These are phyloP conservation scores for Ricordea florida DNA, from an alignment of 92 coral and sea anemone species.

Conservation along the genomic window DNA sequence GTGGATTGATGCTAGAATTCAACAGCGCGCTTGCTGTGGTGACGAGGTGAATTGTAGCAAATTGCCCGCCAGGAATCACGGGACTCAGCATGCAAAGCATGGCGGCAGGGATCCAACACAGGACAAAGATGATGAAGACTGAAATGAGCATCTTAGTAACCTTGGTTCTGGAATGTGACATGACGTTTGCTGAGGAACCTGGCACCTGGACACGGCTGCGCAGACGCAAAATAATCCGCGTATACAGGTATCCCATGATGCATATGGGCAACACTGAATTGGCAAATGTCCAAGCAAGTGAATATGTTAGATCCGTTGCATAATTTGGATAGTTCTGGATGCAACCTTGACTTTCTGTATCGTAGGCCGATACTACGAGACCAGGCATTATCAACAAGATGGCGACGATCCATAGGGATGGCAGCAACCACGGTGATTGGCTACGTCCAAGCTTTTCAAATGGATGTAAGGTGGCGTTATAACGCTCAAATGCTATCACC, in stretches of 20 bases:
- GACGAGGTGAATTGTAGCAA: too few species aligned
- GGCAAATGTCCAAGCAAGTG: background rate
- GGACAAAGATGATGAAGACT: background rate
- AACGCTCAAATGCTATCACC: slow-evolving; percentile 5
- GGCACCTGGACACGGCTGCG: background rate
- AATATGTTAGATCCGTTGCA: background rate
- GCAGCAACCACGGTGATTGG: background rate
- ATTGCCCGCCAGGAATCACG: background rate
- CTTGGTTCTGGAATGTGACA: background rate
- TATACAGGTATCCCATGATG: background rate
- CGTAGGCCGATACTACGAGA: background rate
- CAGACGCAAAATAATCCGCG: background rate
- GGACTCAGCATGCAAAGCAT: background rate
- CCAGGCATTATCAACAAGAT: background rate
- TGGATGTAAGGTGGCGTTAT: background rate
- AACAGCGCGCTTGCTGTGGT: too few species aligned
- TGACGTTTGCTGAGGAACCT: background rate
- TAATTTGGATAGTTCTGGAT: background rate
- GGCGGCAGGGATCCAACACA: background rate
- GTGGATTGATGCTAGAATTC: background rate
- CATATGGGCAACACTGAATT: background rate
- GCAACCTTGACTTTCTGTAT: background rate
- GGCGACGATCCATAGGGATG: background rate
- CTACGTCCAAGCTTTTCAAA: background rate
- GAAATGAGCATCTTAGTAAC: background rate